Percentiles rank a stretch among this genome's conserved stretches.
Evolutionary conservation across 1,140 invertebrate species (phyloP).

Genomic region (Magallana gigas): DNA sequence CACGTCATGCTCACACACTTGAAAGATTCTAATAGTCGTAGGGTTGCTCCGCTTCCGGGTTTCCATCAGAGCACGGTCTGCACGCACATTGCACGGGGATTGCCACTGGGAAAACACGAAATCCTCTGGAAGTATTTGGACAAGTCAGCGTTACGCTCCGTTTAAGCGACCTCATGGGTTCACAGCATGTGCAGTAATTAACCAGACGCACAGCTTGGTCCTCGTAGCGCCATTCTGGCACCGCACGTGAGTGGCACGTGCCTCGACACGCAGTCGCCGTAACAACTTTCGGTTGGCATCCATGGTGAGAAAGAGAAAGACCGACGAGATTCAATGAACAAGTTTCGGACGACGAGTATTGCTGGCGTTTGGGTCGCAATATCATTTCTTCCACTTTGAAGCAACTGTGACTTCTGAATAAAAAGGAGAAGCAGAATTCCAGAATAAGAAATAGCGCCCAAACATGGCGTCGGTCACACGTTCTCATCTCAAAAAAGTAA

Average conservation of each 20-base stretch:
- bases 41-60: slow-evolving; percentile 45
- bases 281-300: slow-evolving; percentile 44
- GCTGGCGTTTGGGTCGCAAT: neutral
- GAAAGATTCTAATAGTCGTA: slow-evolving; percentile 46
- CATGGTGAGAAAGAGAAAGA: slow-evolving; percentile 26
- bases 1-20: too few relatives aligned
- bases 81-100: slow-evolving; percentile 50
- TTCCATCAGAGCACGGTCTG: slow-evolving; percentile 53
- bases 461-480: neutral
- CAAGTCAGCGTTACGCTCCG: slow-evolving; percentile 44
- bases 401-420: neutral
- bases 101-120: neutral
- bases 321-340: slow-evolving; percentile 3
- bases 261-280: slow-evolving; percentile 47
- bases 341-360: slow-evolving; percentile 30
- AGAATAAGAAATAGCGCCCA: neutral
- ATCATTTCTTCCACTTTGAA: neutral
- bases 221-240: slow-evolving; percentile 56
- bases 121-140: slow-evolving; percentile 8
- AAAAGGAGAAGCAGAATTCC: neutral
- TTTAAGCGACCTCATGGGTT: slow-evolving; percentile 38
- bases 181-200: slow-evolving; percentile 56
- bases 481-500: neutral
- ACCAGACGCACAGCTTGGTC: slow-evolving; percentile 48
- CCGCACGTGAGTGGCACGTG: slow-evolving; percentile 56